Percentiles rank a stretch among this genome's conserved stretches.
Evolutionary conservation across 2,113 vertebrate genomes (phyloP).

Genomic region (Jaculus jaculus): DNA sequence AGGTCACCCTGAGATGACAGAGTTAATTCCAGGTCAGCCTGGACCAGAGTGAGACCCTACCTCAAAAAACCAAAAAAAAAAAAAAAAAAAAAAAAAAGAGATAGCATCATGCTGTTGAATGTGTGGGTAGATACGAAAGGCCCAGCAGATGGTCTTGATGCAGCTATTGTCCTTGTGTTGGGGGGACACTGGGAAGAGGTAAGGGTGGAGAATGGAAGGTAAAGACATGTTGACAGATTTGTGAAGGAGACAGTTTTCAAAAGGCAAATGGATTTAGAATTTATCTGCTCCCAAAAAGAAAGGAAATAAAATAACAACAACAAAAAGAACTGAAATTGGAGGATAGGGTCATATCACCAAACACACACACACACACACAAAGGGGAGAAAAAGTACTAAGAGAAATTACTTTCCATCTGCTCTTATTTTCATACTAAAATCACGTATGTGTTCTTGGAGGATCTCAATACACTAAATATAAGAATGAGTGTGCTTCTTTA

Average conservation of each 20-base stretch:
- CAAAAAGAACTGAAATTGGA: background rate
- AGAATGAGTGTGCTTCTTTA: background rate
- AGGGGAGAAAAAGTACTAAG: background rate
- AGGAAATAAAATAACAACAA: conserved; percentile 37
- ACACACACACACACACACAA: background rate
- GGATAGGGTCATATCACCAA: background rate
- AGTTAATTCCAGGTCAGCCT: too few relatives aligned
- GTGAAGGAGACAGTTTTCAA: background rate
- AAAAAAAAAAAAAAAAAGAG: too few relatives aligned
- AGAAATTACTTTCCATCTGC: background rate
- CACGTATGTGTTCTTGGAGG: background rate
- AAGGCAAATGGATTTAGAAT: background rate
- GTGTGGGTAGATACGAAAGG: background rate
- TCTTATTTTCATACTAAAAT: background rate
- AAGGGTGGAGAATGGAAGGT: background rate
- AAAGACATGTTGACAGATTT: conserved; percentile 1
- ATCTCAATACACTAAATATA: background rate
- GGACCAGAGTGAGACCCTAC: too few relatives aligned
- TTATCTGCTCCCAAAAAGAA: conserved; percentile 14
- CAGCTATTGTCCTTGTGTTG: background rate
- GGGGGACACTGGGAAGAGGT: background rate
- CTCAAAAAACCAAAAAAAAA: too few relatives aligned
- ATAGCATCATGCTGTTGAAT: background rate
- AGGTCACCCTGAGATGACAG: too few relatives aligned
- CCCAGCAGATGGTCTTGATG: conserved; percentile 44